These are phyloP conservation scores for Gerosis bhagava DNA, from an alignment of 2,888 invertebrate species.

Conservation along the genomic window DNA sequence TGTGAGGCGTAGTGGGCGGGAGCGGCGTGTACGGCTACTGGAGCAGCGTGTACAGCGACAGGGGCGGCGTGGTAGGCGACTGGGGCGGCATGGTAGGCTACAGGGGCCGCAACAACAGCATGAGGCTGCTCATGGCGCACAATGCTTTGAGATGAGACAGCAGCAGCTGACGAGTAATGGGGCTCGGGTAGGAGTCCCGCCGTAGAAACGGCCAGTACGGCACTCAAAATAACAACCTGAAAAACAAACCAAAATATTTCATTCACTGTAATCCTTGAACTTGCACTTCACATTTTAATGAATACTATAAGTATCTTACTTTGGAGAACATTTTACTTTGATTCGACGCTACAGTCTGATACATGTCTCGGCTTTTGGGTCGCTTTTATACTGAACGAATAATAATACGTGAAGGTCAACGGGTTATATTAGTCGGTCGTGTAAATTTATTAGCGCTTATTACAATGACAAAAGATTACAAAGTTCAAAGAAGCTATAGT, in stretches of 20 bases:
- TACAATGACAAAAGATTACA: too few relatives aligned
- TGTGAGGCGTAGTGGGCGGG: constrained; percentile 35
- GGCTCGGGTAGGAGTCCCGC: constrained; percentile 61
- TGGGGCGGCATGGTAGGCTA: constrained; percentile 38
- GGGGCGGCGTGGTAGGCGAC: constrained; percentile 32
- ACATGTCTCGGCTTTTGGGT: too few relatives aligned
- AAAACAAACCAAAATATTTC: constrained; percentile 23
- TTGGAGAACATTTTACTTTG: constrained; percentile 25
- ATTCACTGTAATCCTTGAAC: neutral
- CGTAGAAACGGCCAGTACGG: constrained; percentile 62
- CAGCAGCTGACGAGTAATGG: constrained; percentile 61
- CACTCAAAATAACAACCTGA: constrained; percentile 61
- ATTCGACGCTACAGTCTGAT: too few relatives aligned
- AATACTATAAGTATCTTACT: constrained; percentile 19
- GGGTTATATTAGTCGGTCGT: too few relatives aligned
- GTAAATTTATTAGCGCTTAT: too few relatives aligned
- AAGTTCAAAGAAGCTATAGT: too few relatives aligned
- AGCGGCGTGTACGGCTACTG: constrained; percentile 36
- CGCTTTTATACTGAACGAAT: too few relatives aligned
- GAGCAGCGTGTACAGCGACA: constrained; percentile 31
- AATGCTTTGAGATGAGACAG: constrained; percentile 65
- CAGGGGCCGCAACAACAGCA: constrained; percentile 30
- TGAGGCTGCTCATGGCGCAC: constrained; percentile 48
- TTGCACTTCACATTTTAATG: neutral
- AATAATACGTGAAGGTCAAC: too few relatives aligned